Conservation (phyloP, 2,888 invertebrate species). For the Sarcophaga rosellei region DNA sequence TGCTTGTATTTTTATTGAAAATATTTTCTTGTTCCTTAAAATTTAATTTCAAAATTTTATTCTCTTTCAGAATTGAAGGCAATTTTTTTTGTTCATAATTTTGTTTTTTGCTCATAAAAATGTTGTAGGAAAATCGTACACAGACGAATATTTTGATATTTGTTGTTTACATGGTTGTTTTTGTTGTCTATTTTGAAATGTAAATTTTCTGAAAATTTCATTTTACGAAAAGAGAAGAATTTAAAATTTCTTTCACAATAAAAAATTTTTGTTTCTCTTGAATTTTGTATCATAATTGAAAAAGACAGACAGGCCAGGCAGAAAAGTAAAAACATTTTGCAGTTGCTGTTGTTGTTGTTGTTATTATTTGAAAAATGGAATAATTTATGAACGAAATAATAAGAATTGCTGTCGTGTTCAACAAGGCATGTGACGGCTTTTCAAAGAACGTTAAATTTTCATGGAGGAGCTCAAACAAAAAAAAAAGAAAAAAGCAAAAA, state of each 20-base stretch:
- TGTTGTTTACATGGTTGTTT: not conserved
- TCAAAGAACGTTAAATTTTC: too few species aligned
- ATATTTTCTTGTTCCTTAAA: too few species aligned
- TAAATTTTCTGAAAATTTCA: not conserved
- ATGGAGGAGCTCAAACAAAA: too few species aligned
- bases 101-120: too few species aligned
- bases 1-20: too few species aligned
- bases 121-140: too few species aligned
- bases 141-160: too few species aligned
- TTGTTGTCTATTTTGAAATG: not conserved
- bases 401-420: slow-evolving; percentile 10
- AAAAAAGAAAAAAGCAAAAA: too few species aligned
- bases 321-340: not conserved
- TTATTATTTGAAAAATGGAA: not conserved
- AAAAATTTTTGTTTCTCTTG: too few species aligned
- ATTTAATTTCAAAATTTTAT: too few species aligned
- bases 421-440: slow-evolving; percentile 38
- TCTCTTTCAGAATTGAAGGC: too few species aligned
- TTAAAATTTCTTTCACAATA: slow-evolving; percentile 3
- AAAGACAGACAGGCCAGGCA: slow-evolving; percentile 1
- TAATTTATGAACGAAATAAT: slow-evolving; percentile 29
- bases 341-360: not conserved
- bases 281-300: slow-evolving; percentile 28
- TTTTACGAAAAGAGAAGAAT: not conserved
- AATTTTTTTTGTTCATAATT: too few species aligned